Conservation (phyloP, 2,113 vertebrate genomes). For the Vulpes lagopus region DNA sequence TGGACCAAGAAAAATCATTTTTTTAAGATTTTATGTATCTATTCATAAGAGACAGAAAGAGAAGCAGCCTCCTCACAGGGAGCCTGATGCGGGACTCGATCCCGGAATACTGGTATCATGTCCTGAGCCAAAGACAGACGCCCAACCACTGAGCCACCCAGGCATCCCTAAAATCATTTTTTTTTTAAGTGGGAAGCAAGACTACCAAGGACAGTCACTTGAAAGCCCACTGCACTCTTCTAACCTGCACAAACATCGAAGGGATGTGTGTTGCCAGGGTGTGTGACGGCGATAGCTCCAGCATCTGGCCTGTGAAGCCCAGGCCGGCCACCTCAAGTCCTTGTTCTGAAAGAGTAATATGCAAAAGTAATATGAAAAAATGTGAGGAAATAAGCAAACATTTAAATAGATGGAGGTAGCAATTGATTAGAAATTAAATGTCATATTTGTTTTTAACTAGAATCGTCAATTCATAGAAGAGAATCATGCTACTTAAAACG, state of each 20-base stretch:
- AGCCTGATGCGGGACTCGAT: too few relatives aligned
- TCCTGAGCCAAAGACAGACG: too few relatives aligned
- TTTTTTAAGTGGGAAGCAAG: neutral
- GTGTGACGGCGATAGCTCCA: neutral
- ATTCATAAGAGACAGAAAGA: too few relatives aligned
- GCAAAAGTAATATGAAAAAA: neutral
- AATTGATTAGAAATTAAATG: neutral
- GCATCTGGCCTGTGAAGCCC: neutral
- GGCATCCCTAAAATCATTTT: too few relatives aligned
- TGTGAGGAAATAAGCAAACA: neutral
- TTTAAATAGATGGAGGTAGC: neutral
- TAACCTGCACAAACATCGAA: neutral
- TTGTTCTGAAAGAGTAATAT: neutral
- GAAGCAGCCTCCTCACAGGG: too few relatives aligned
- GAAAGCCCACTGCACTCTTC: neutral
- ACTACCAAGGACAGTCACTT: neutral
- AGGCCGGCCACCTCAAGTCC: neutral
- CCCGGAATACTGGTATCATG: too few relatives aligned
- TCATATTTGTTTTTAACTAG: neutral
- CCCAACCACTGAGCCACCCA: too few relatives aligned
- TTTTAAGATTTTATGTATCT: neutral
- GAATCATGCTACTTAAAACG: neutral
- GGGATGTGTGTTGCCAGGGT: neutral
- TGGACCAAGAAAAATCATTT: neutral
- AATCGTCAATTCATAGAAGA: neutral